These are phyloP conservation scores for Callorhinus ursinus DNA, from an alignment of 2,113 vertebrate species.

Conservation along the genomic window DNA sequence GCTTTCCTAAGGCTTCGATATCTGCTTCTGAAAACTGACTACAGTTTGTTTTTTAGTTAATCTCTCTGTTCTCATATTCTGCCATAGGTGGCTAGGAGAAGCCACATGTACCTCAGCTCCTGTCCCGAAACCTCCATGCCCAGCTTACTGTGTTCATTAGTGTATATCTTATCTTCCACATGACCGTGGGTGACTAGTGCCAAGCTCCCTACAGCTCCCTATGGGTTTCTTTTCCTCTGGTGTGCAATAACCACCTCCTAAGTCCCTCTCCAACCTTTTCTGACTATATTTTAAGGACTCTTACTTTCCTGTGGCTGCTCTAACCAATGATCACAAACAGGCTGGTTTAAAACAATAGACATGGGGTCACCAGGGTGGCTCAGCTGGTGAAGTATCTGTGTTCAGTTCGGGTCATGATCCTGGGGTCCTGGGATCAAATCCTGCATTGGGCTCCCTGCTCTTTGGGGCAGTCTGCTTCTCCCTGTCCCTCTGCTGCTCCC, in stretches of 20 bases:
- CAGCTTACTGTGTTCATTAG: not conserved
- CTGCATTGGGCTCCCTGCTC: not conserved
- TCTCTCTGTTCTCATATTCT: not conserved
- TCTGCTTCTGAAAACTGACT: not conserved
- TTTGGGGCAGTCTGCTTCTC: not conserved
- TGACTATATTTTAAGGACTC: not conserved
- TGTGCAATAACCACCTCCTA: not conserved
- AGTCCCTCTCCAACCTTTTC: not conserved
- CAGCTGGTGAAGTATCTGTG: not conserved
- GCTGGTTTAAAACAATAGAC: not conserved
- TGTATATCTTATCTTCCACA: not conserved
- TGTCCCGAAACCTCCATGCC: not conserved
- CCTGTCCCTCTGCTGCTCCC: not conserved
- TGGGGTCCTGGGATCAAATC: not conserved
- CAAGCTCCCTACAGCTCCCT: not conserved
- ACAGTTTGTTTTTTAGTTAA: not conserved
- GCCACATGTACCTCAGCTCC: fast-evolving
- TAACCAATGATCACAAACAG: not conserved
- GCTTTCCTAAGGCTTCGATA: not conserved
- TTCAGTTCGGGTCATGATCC: not conserved
- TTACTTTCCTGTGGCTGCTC: not conserved
- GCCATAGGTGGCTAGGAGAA: not conserved
- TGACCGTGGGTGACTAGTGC: not conserved
- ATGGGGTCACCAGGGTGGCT: not conserved
- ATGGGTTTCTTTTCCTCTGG: not conserved